Base-by-base conservation (phyloP, 2,888 invertebrate genomes). In the Onchidella celtica region DNA sequence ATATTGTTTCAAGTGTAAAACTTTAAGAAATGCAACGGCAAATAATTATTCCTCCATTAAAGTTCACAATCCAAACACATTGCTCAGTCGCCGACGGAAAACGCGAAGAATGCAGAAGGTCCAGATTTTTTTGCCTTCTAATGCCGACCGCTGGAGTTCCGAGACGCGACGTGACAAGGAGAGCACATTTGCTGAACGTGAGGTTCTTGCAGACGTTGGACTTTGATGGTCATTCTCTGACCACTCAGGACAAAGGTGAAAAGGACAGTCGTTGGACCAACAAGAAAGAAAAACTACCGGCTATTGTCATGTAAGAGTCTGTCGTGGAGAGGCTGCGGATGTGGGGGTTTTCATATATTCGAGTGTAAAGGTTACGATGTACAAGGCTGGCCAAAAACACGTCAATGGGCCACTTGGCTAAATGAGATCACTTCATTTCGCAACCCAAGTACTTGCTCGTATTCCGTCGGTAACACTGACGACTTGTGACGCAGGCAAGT, bases 191-290 rank as follows among this genome's bases (percentile, higher is more conserved):
- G 38, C 74, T n/a, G 63, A 74, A 63, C 74, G 74, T 74, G 74
- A 34, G 36, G 40, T 74, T n/a, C 32, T 59, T 27, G n/a, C 38
- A 36, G 32, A 14, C 74, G n/a, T 38, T 11, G 63, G 63, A 21
- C 63, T 74, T 74, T 61, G 63, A 17, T 29, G 63, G 38, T 63
- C 61, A 38, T 61, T 61, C 38, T 40, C 61, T 38, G 61, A 63
- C 74, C 40, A 63, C 40, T 24, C 24, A 36, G 24, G 24, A 63
- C 63, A 61, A 57, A 74, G 61, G 74, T 74, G 27, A 74, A 74
- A 17, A 74, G 61, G 34, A 61, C 61, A 36, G 9, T 57, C n/a
- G 57, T n/a, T 72, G 32, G 2, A n/a, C 57, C 21, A 17, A 34
- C 34, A 57, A 32, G 70, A 57, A 57, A 55, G 17, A n/a, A 34